A percentile compares a stretch with the other conserved stretches of the same genome.
Conservation (phyloP, 2,797 vertebrate genomes). For the Thamnophis elegans region DNA sequence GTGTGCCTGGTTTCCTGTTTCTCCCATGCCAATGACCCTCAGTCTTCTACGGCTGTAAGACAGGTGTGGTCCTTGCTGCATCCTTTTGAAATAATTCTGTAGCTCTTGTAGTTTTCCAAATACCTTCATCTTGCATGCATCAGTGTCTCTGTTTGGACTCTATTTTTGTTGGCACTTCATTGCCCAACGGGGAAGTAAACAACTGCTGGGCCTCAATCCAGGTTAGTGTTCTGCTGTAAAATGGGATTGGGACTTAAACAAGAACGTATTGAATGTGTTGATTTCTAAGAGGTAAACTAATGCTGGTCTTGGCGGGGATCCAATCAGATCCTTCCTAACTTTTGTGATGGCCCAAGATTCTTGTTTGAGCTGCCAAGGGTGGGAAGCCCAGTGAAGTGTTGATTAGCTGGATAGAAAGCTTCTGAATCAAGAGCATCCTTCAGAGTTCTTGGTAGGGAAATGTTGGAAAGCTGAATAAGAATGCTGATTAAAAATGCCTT, state of each 20-base stretch:
- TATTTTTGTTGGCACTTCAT: background rate
- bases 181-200: background rate
- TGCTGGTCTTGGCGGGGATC: slow-evolving; percentile 44
- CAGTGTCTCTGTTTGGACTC: background rate
- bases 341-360: slow-evolving; percentile 55
- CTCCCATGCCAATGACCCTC: too few species aligned
- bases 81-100: background rate
- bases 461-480: background rate
- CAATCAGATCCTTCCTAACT: slow-evolving; percentile 54
- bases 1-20: background rate
- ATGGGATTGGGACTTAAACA: background rate
- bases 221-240: slow-evolving; percentile 3
- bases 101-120: background rate
- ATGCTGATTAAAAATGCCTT: background rate
- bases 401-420: background rate
- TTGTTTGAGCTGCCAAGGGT: slow-evolving; percentile 45
- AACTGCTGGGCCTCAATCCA: background rate
- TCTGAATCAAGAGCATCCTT: background rate
- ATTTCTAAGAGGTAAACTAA: slow-evolving; percentile 39
- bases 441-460: background rate
- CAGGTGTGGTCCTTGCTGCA: background rate
- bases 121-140: background rate
- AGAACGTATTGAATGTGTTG: slow-evolving; percentile 34
- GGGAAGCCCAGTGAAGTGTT: background rate
- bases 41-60: background rate